phyloP scores from a whole-genome alignment of 2,113 vertebrate genomes.

The Vulpes vulpes region DNA sequence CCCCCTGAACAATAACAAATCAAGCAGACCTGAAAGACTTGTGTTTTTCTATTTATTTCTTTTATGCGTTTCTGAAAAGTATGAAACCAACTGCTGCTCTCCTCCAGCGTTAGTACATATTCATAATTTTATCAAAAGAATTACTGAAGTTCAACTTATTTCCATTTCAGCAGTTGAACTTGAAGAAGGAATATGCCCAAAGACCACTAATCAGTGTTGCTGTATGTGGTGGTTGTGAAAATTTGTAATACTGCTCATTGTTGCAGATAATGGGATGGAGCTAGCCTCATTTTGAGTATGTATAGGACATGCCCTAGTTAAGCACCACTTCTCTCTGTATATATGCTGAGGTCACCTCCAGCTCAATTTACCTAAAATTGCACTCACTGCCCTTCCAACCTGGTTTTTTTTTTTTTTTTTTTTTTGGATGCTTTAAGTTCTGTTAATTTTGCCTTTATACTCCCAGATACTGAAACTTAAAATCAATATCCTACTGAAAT shows the following conservation, averaged over 20 bases:
- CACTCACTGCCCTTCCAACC: background rate
- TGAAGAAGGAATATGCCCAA: constrained; percentile 58
- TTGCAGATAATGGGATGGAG: background rate
- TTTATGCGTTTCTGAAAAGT: constrained; percentile 76
- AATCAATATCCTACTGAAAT: background rate
- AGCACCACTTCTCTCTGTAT: background rate
- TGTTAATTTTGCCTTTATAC: background rate
- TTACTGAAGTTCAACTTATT: constrained; percentile 83
- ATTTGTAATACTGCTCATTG: background rate
- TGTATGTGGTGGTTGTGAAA: background rate
- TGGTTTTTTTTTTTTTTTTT: background rate
- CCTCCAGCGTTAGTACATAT: constrained; percentile 79
- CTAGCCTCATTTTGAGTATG: background rate
- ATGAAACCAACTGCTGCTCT: constrained; percentile 79
- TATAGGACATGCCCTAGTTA: accelerated
- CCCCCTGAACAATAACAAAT: constrained; percentile 73
- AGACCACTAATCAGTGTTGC: constrained; percentile 56
- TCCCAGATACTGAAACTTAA: background rate
- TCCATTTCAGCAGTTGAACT: constrained; percentile 72
- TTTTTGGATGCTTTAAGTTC: background rate
- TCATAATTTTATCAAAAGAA: constrained; percentile 81
- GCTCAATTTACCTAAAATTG: background rate
- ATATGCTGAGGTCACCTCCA: background rate
- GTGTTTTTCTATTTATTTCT: constrained; percentile 84
- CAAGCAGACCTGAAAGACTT: constrained; percentile 78